Conservation (phyloP, 64 coral and sea anemone genomes). For the Montipora efflorescens region DNA sequence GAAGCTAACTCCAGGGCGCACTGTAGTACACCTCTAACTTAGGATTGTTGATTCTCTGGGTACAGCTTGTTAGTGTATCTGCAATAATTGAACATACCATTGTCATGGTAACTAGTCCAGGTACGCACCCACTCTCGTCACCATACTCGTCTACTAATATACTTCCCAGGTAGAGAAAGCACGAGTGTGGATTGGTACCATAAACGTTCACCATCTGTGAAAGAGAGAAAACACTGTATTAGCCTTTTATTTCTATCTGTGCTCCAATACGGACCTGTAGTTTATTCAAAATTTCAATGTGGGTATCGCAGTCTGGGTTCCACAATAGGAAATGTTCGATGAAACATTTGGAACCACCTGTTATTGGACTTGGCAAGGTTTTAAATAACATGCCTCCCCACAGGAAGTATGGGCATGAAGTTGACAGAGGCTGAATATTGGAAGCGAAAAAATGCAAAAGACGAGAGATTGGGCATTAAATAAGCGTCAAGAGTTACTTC, state of each 20-base stretch:
- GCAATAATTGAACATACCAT: constrained; percentile 49
- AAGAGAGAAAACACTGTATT: not conserved
- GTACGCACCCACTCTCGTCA: constrained; percentile 82
- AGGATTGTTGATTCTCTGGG: not conserved
- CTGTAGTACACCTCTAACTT: too few species aligned
- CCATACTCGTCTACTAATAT: constrained; percentile 98
- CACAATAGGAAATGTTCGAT: too few species aligned
- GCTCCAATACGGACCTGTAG: not conserved
- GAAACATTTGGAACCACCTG: too few species aligned
- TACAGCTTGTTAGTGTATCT: not conserved
- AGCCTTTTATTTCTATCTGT: not conserved
- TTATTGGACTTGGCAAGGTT: too few species aligned
- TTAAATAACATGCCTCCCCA: too few species aligned
- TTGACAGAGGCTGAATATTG: too few species aligned
- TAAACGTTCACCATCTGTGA: constrained; percentile 85
- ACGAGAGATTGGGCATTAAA: too few species aligned
- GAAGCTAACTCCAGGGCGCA: too few species aligned
- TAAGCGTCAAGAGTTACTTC: too few species aligned
- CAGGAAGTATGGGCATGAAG: too few species aligned
- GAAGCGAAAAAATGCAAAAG: too few species aligned
- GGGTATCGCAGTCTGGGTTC: not conserved
- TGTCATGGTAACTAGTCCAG: constrained; percentile 88
- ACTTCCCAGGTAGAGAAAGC: constrained; percentile 93
- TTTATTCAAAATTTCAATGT: not conserved
- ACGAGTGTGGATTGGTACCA: constrained; percentile 84